Evolutionary conservation across 2,888 invertebrate genomes (phyloP).

Genomic region (Gortyna flavago): DNA sequence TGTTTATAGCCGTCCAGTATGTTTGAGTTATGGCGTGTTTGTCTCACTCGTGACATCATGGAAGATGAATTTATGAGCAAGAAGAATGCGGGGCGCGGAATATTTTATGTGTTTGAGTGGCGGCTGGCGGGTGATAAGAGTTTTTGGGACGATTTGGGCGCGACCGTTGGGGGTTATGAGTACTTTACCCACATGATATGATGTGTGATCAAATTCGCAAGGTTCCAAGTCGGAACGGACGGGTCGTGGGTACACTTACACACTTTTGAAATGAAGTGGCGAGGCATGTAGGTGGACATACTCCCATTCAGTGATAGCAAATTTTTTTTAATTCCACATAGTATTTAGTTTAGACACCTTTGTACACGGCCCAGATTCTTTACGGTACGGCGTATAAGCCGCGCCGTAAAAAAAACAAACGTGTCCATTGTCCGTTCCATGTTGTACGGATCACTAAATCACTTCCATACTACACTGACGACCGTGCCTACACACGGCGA

Average conservation of each 20-base stretch:
- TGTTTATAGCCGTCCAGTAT: slow-evolving; percentile 77
- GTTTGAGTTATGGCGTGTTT: slow-evolving; percentile 82
- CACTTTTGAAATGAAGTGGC: not conserved
- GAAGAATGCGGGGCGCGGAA: slow-evolving; percentile 67
- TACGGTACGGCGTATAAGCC: not conserved
- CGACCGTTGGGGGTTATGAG: slow-evolving; percentile 47
- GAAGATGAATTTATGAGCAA: slow-evolving; percentile 78
- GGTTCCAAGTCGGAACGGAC: not conserved
- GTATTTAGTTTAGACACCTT: too few relatives aligned
- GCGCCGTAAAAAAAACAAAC: not conserved
- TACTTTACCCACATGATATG: slow-evolving; percentile 33
- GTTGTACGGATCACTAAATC: too few relatives aligned
- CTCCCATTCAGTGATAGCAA: not conserved
- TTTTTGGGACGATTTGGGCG: slow-evolving; percentile 62
- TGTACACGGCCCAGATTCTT: not conserved
- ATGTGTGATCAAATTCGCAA: slow-evolving; percentile 39
- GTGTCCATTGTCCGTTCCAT: not conserved
- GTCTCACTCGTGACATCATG: slow-evolving; percentile 73
- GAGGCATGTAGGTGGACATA: not conserved
- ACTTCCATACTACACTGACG: not conserved
- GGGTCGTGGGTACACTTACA: not conserved
- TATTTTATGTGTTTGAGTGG: slow-evolving; percentile 69
- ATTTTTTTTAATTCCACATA: not conserved
- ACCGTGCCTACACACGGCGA: not conserved
- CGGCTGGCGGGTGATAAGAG: slow-evolving; percentile 62